phyloP scores from a whole-genome alignment of 2,888 invertebrate genomes.

The Drosophila longiperda region DNA sequence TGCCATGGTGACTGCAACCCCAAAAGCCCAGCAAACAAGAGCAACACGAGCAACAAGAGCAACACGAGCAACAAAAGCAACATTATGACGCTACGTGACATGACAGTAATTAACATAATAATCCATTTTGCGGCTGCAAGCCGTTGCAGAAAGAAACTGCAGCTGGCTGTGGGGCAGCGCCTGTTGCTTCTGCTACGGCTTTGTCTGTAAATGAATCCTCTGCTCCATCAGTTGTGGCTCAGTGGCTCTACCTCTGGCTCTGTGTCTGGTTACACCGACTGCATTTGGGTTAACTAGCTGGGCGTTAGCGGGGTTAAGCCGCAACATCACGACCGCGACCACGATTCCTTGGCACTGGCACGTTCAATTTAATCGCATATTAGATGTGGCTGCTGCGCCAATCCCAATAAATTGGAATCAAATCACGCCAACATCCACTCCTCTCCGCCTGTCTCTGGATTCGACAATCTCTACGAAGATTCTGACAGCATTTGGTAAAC shows the following conservation, averaged over 20 bases:
- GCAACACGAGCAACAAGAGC: not conserved
- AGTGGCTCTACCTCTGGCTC: not conserved
- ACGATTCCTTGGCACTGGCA: slow-evolving; percentile 47
- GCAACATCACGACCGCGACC: slow-evolving; percentile 50
- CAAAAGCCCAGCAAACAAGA: not conserved
- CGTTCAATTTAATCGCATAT: slow-evolving; percentile 69
- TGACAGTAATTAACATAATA: slow-evolving; percentile 77
- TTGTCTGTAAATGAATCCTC: slow-evolving; percentile 16
- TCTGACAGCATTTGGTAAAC: slow-evolving; percentile 28
- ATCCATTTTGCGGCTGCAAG: slow-evolving; percentile 63
- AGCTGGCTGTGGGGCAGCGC: slow-evolving; percentile 7
- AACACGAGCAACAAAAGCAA: slow-evolving; percentile 6
- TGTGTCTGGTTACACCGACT: slow-evolving; percentile 19
- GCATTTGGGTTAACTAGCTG: slow-evolving; percentile 73
- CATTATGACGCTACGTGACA: slow-evolving; percentile 61
- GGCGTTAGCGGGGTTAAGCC: slow-evolving; percentile 69
- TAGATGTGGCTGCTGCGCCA: slow-evolving; percentile 57
- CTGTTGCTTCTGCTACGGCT: slow-evolving; percentile 5
- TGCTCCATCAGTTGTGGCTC: slow-evolving; percentile 1
- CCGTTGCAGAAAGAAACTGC: slow-evolving; percentile 56
- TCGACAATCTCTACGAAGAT: slow-evolving; percentile 18
- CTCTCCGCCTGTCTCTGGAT: not conserved
- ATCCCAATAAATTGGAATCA: slow-evolving; percentile 59
- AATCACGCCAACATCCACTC: slow-evolving; percentile 4
- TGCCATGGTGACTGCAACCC: slow-evolving; percentile 19